These are phyloP conservation scores for Drosophila anomalata DNA, from an alignment of 2,888 invertebrate species.

Conservation along the genomic window DNA sequence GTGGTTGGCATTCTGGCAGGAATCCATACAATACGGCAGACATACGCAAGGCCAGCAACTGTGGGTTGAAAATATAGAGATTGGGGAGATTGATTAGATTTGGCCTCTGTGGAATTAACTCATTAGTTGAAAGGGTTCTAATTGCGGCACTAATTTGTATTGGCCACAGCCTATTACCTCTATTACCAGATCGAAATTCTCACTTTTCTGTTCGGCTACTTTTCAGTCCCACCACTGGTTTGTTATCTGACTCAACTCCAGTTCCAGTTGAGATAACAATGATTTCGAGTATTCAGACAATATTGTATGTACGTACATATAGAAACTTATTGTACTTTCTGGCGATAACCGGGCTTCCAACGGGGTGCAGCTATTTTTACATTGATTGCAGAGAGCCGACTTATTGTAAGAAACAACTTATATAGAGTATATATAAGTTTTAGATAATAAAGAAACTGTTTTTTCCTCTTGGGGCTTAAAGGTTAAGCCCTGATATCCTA, in stretches of 20 bases:
- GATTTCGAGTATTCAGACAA: slow-evolving; percentile 11
- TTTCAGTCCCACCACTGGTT: slow-evolving; percentile 5
- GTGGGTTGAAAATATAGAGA: slow-evolving; percentile 10
- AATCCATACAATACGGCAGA: slow-evolving; percentile 86
- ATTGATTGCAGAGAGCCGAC: background rate
- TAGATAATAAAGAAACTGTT: background rate
- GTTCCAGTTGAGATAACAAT: slow-evolving; percentile 56
- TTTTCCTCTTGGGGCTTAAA: background rate
- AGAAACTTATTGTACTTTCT: slow-evolving; percentile 8
- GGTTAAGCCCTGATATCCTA: too few species aligned
- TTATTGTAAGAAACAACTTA: background rate
- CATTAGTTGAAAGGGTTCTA: background rate
- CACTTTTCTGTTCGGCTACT: slow-evolving; percentile 8
- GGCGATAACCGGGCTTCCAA: slow-evolving; percentile 40
- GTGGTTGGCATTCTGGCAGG: slow-evolving; percentile 86
- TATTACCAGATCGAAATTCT: background rate
- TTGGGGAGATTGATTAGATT: slow-evolving; percentile 2
- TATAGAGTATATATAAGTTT: background rate
- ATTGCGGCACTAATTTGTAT: slow-evolving; percentile 13
- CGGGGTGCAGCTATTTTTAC: slow-evolving; percentile 12
- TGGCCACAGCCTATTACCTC: slow-evolving; percentile 3
- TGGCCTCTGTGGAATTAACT: slow-evolving; percentile 1
- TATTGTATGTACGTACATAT: slow-evolving; percentile 6
- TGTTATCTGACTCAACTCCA: slow-evolving; percentile 56
- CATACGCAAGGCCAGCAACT: slow-evolving; percentile 86